A percentile compares a stretch with the other conserved stretches of the same genome.
phyloP scores from a whole-genome alignment of 2,797 vertebrate genomes.

The Octomys mimax region DNA sequence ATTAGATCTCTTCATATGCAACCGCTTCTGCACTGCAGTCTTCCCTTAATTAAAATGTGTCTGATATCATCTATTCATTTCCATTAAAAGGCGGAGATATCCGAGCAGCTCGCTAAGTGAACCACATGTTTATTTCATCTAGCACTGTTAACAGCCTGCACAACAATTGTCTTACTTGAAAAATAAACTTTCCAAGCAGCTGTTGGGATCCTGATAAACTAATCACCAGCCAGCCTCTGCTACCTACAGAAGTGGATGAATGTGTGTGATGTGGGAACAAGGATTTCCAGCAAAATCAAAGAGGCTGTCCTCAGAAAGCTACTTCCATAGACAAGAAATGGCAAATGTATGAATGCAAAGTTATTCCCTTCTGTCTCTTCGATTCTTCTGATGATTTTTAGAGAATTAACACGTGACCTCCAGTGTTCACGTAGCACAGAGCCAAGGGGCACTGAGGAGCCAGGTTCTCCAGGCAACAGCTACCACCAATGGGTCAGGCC shows the following conservation, averaged over 20 bases:
- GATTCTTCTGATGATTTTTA: not conserved
- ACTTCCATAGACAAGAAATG: slow-evolving; percentile 4
- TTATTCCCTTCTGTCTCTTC: not conserved
- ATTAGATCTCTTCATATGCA: not conserved
- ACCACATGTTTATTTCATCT: slow-evolving; percentile 71
- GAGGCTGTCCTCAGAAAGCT: not conserved
- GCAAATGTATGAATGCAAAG: not conserved
- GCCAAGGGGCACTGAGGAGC: not conserved
- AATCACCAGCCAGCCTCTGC: slow-evolving; percentile 57
- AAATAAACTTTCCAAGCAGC: slow-evolving; percentile 84
- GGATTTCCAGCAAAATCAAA: not conserved
- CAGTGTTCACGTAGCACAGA: not conserved
- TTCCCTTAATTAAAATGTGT: slow-evolving; percentile 76
- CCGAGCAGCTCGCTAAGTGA: not conserved
- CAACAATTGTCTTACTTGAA: slow-evolving; percentile 82
- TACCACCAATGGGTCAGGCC: not conserved
- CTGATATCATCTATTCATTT: slow-evolving; percentile 56
- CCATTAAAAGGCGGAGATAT: slow-evolving; percentile 28
- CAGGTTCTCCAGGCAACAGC: not conserved
- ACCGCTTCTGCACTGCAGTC: slow-evolving; percentile 48
- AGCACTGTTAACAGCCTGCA: slow-evolving; percentile 66
- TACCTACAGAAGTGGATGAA: not conserved
- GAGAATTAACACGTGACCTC: not conserved
- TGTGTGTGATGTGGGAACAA: rapidly evolving
- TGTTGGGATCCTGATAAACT: slow-evolving; percentile 53